Evolutionary conservation across 2,797 vertebrate genomes (phyloP).

Genomic region (Gambusia yucatana): DNA sequence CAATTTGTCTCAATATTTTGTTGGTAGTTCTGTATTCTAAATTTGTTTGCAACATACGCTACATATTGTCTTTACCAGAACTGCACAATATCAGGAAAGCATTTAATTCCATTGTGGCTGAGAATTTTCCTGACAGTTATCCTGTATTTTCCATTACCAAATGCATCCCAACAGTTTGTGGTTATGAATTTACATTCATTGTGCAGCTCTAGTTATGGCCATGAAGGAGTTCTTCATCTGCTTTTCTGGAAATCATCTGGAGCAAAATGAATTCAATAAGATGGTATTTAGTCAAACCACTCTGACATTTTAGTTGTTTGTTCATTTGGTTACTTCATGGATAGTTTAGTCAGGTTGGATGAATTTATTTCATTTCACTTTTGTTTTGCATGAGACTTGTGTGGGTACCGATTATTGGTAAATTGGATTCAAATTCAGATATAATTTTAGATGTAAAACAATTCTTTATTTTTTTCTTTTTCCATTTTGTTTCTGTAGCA

Average conservation of each 20-base stretch:
- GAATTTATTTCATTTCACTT: background rate
- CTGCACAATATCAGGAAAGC: too few species aligned
- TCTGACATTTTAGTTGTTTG: background rate
- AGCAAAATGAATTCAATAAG: background rate
- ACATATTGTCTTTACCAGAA: too few species aligned
- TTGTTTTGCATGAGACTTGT: background rate
- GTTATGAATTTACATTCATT: background rate
- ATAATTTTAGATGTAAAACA: background rate
- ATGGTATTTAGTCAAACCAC: too few species aligned
- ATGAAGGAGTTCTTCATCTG: background rate
- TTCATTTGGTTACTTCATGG: background rate
- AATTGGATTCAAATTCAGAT: too few species aligned
- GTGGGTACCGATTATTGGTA: too few species aligned
- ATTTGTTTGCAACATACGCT: too few species aligned
- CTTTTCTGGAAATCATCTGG: background rate
- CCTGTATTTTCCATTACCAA: too few species aligned
- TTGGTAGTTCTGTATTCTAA: too few species aligned
- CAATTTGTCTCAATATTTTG: background rate
- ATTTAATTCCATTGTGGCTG: too few species aligned
- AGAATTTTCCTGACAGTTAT: too few species aligned
- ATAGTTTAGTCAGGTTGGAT: background rate
- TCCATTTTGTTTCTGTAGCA: background rate
- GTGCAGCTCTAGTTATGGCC: background rate
- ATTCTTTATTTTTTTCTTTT: background rate
- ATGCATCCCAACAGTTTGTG: too few species aligned